Percentiles rank a stretch among this genome's conserved stretches.
phyloP scores from a whole-genome alignment of 2,888 invertebrate genomes.

The Alloscopus bannaensis region DNA sequence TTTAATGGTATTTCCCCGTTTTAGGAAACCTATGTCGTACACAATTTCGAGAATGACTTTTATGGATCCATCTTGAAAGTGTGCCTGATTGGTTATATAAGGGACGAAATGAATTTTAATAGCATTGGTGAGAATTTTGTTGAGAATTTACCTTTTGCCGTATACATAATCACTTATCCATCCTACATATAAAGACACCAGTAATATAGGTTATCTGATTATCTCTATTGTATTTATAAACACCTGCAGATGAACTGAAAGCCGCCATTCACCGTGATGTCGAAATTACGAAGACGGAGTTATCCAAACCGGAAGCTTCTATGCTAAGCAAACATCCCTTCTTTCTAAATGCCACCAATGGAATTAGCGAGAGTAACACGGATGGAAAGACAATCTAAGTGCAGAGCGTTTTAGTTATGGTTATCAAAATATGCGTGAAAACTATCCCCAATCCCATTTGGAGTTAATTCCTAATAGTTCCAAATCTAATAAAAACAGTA shows the following conservation, averaged over 20 bases:
- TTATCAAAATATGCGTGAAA: too few species aligned
- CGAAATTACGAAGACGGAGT: constrained; percentile 79
- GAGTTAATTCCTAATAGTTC: too few species aligned
- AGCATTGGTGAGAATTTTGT: constrained; percentile 78
- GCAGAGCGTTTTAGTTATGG: too few species aligned
- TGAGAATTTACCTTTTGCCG: not conserved
- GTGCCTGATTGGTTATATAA: constrained; percentile 87
- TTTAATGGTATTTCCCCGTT: too few species aligned
- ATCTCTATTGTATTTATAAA: constrained; percentile 57
- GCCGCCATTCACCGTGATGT: constrained; percentile 88
- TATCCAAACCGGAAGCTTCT: constrained; percentile 79
- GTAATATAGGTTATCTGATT: not conserved
- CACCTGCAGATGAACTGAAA: constrained; percentile 82
- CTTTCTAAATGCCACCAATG: constrained; percentile 19
- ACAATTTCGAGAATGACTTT: constrained; percentile 88
- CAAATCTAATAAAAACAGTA: not conserved
- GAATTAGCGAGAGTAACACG: not conserved
- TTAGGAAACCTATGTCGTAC: constrained; percentile 94
- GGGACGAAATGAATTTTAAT: constrained; percentile 88
- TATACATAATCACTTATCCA: constrained; percentile 1
- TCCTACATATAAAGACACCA: not conserved
- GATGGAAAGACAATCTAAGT: not conserved
- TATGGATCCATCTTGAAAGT: constrained; percentile 89
- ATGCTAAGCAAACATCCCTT: constrained; percentile 33
- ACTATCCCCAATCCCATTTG: too few species aligned